These are phyloP conservation scores for Poeciliopsis presidionis DNA, from an alignment of 2,797 vertebrate genomes.

Conservation along the genomic window DNA sequence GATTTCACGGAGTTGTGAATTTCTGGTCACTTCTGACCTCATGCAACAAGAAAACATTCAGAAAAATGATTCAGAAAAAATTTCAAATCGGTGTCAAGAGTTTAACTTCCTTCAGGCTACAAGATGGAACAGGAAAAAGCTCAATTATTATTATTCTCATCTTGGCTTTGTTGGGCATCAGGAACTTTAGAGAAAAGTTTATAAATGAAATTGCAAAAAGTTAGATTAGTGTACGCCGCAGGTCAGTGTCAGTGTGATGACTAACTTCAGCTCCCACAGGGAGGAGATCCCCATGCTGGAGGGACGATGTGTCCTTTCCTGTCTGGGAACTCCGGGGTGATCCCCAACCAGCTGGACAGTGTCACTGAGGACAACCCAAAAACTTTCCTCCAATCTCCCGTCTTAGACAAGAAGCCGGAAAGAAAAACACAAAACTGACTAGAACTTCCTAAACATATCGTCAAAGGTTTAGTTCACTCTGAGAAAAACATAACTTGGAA, in stretches of 20 bases:
- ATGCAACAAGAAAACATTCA: constrained; percentile 7
- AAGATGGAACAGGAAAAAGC: constrained; percentile 16
- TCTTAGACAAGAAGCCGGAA: background rate
- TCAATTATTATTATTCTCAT: constrained; percentile 8
- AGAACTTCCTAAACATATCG: background rate
- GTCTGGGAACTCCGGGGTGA: background rate
- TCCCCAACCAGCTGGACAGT: background rate
- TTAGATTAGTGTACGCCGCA: background rate
- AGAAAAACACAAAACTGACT: background rate
- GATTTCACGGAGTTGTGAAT: background rate
- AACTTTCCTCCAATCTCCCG: background rate
- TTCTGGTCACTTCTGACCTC: constrained; percentile 36
- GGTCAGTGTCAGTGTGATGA: background rate
- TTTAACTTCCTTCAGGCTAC: constrained; percentile 22
- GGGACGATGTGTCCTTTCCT: background rate
- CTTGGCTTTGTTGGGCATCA: constrained; percentile 17
- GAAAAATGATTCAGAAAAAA: constrained; percentile 7
- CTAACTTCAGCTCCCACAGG: background rate
- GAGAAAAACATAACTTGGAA: background rate
- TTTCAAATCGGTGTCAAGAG: constrained; percentile 25
- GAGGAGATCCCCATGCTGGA: background rate
- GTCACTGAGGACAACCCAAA: background rate
- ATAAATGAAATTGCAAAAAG: background rate
- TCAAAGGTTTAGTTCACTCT: background rate
- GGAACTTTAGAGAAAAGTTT: constrained; percentile 18